Percentiles rank a stretch among this genome's conserved stretches.
These are phyloP conservation scores for Stratiolaelaps scimitus DNA, from an alignment of 1,140 invertebrate genomes.

Conservation along the genomic window DNA sequence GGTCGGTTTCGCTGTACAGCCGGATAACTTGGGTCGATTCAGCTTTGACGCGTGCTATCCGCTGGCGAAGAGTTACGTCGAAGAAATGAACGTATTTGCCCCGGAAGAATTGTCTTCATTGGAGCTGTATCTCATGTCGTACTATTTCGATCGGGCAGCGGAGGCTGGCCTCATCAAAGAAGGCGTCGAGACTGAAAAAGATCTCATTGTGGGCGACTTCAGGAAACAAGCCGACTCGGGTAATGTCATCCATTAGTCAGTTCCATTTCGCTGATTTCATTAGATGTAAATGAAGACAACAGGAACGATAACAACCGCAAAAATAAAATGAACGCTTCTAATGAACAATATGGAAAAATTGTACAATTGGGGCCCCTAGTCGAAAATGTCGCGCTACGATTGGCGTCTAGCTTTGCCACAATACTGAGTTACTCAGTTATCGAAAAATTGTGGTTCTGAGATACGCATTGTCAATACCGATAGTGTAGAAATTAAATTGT, in stretches of 20 bases:
- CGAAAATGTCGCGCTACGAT: too few species aligned
- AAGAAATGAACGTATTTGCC: constrained; percentile 44
- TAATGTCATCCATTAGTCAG: constrained; percentile 3
- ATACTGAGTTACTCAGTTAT: too few species aligned
- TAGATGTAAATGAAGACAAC: too few species aligned
- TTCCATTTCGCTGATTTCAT: constrained; percentile 12
- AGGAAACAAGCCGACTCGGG: background rate
- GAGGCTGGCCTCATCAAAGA: constrained; percentile 57
- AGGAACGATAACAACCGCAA: too few species aligned
- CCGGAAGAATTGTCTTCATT: constrained; percentile 52
- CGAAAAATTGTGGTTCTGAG: too few species aligned
- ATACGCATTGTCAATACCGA: too few species aligned
- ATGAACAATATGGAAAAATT: too few species aligned
- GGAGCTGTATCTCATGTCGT: constrained; percentile 70
- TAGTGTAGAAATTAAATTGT: too few species aligned
- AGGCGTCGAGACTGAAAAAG: constrained; percentile 15
- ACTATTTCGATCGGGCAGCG: constrained; percentile 77
- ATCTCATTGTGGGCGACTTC: constrained; percentile 8
- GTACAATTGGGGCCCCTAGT: too few species aligned
- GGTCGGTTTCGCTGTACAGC: background rate
- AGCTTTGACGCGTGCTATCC: constrained; percentile 34
- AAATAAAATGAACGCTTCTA: too few species aligned
- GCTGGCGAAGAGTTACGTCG: constrained; percentile 38
- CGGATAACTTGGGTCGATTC: background rate
- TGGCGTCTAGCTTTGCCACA: too few species aligned